Evolutionary conservation across 92 coral and sea anemone genomes (phyloP), one percentile per base, ranked within the genome.

Genomic region (Zoanthus gigantus): DNA sequence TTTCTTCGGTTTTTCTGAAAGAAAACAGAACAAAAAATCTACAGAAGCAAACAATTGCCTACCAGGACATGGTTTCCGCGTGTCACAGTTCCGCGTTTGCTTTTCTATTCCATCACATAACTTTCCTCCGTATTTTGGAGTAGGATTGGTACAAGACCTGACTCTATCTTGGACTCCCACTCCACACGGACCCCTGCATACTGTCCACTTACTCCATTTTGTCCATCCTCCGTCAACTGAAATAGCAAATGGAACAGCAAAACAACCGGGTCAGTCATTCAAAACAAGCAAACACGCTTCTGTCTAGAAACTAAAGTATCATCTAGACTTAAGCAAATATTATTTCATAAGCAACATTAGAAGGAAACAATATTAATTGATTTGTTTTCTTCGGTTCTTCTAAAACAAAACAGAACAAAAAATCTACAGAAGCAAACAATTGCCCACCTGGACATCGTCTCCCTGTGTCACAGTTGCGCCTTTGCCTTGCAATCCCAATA

Each of bases 91-190:
- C 3, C 66, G 17, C 17, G 18, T 60, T 17, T 60, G 18, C 18
- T 60, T 60, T 14, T 23, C 66, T 13, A 60, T 15, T 60, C 66
- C 66, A 15, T 1, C 2, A 17, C 66, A 60, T 23, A 14, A 3
- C 23, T 28, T 71, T 16, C 74, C 74, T 37, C 74, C 74, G 74
- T 71, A 71, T 30, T 7, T 30, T 5, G 66, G 66, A 1, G 18
- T 5, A 11, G 66, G 66, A 58, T 58, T 58, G 66, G 66, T 58
- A 4, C 74, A 71, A 71, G 74, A 71, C 46, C 74, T 71, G 74
- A 29, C 14, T 29, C 47, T 71, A 71, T 71, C 14, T 15, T 71
- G 34, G 14, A 29, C n/a, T 29, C 74, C 74, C 42, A 7, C 15
- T 30, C 74, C 74, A 71, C 74, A 71, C 10, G 9, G 46, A 34